Conservation (phyloP, 2,797 vertebrate genomes). For the Bufotes viridis region DNA sequence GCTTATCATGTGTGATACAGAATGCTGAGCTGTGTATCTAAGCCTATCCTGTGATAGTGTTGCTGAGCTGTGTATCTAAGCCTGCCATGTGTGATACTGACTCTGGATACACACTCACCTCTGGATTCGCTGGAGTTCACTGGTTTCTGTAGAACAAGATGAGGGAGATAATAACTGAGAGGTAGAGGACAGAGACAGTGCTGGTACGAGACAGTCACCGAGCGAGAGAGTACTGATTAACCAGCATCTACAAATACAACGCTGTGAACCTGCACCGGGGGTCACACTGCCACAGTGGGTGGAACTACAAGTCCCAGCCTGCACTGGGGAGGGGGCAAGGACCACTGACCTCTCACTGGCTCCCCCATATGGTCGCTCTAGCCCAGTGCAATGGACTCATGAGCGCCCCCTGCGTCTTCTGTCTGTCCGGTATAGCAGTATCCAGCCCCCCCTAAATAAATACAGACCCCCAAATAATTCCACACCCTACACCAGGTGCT, state of each 20-base stretch:
- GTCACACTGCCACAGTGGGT: not conserved
- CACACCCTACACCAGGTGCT: no score
- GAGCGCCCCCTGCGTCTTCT: not conserved
- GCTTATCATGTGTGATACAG: not conserved
- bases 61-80: not conserved
- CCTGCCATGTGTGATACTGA: not conserved
- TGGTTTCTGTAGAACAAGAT: not conserved
- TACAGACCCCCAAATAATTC: no score
- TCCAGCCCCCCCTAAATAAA: no score
- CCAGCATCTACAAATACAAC: not conserved
- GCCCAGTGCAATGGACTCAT: no score
- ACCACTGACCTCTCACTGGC: not conserved
- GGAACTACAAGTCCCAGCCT: not conserved
- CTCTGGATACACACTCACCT: not conserved
- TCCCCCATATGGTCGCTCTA: not conserved
- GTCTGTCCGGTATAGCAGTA: no score
- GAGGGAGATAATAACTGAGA: not conserved
- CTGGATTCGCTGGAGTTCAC: not conserved
- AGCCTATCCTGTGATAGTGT: not conserved
- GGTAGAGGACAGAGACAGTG: not conserved
- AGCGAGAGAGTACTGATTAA: conserved; percentile 25
- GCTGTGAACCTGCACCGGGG: not conserved
- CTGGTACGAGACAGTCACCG: conserved; percentile 6
- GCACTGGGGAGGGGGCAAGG: not conserved
- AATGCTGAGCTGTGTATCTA: not conserved